These are phyloP conservation scores for Keiferia lycopersicella DNA, from an alignment of 2,888 invertebrate species.

Conservation along the genomic window DNA sequence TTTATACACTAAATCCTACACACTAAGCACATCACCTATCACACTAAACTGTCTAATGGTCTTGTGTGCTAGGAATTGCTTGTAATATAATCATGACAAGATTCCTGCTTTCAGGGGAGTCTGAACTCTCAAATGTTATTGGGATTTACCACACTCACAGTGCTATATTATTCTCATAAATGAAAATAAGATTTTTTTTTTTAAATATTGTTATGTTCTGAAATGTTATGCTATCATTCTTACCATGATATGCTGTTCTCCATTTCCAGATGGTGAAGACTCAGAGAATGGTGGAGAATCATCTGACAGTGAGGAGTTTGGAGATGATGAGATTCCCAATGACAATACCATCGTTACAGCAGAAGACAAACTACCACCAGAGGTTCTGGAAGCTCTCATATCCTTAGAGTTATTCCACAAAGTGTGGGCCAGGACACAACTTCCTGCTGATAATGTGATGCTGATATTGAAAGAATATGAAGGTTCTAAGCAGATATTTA, in stretches of 20 bases:
- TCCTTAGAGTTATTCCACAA: slow-evolving; percentile 82
- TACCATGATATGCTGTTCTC: background rate
- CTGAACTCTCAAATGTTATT: no score
- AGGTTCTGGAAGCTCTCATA: slow-evolving; percentile 83
- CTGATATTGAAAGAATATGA: slow-evolving; percentile 77
- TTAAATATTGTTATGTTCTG: no score
- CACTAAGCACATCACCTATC: no score
- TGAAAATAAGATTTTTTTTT: no score
- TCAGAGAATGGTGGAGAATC: slow-evolving; percentile 54
- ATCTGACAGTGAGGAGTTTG: slow-evolving; percentile 64
- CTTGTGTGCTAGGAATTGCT: background rate
- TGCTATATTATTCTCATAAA: no score
- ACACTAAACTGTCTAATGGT: no score
- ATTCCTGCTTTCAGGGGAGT: background rate
- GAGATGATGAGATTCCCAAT: slow-evolving; percentile 65
- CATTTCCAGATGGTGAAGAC: slow-evolving; percentile 45
- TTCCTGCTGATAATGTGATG: slow-evolving; percentile 79
- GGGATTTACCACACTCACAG: no score
- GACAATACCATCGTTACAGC: slow-evolving; percentile 61
- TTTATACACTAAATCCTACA: no score
- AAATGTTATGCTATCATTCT: no score
- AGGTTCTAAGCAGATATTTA: slow-evolving; percentile 68
- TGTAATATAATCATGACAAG: no score
- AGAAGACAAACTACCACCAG: slow-evolving; percentile 77
- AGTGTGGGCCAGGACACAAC: slow-evolving; percentile 77